These are phyloP conservation scores for Antheraea assamensis DNA, from an alignment of 2,888 invertebrate species.

Conservation along the genomic window DNA sequence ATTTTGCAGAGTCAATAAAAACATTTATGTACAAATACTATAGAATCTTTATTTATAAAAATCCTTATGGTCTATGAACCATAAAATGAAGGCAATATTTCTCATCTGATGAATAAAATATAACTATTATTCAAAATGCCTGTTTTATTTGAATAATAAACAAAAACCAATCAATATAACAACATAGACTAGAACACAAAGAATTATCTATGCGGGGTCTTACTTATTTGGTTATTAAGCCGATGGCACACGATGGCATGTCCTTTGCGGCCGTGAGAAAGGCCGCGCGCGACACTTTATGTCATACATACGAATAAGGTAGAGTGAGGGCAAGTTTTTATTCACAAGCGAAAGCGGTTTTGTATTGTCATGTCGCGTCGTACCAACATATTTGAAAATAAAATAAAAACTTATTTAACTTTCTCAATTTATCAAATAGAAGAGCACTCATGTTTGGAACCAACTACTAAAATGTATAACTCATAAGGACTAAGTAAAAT, in stretches of 20 bases:
- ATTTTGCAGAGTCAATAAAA: neutral
- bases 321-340: neutral
- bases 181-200: neutral
- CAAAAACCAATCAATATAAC: neutral
- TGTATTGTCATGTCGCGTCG: neutral
- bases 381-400: neutral
- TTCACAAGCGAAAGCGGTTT: slow-evolving; percentile 13
- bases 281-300: neutral
- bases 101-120: neutral
- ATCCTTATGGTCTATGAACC: neutral
- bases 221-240: slow-evolving; percentile 14
- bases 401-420: too few relatives aligned
- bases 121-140: too few relatives aligned
- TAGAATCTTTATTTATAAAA: neutral
- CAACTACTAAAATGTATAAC: too few relatives aligned
- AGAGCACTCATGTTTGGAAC: too few relatives aligned
- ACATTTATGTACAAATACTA: neutral
- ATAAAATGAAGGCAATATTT: neutral
- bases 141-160: neutral
- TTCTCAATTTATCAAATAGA: too few relatives aligned
- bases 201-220: neutral
- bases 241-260: slow-evolving; percentile 16
- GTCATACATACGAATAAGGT: slow-evolving; percentile 15
- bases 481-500: too few relatives aligned
- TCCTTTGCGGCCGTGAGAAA: slow-evolving; percentile 18